Conservation (phyloP, 1,140 invertebrate genomes). For the Hetaerina americana region DNA sequence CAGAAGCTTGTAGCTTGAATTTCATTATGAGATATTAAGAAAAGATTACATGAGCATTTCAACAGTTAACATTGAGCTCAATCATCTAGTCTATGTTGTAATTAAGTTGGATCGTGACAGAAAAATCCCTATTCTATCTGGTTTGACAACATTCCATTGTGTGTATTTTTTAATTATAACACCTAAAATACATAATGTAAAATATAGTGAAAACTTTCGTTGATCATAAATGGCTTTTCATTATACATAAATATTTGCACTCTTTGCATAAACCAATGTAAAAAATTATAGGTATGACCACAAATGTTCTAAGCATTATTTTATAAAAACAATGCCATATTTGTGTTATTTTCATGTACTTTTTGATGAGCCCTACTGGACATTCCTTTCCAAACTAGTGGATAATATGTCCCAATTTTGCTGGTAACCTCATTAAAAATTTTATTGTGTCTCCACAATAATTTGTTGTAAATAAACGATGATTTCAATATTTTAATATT, state of each 20-base stretch:
- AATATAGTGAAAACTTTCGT: no score
- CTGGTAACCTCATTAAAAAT: neutral
- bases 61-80: neutral
- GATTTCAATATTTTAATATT: neutral
- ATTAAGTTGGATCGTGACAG: neutral
- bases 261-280: no score
- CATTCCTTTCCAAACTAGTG: neutral
- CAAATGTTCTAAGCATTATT: neutral
- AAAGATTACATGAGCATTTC: neutral
- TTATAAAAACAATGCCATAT: neutral
- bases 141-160: neutral
- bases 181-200: no score
- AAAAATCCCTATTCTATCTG: neutral
- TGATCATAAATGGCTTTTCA: no score
- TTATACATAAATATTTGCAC: no score
- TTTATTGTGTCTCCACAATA: neutral
- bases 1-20: no score
- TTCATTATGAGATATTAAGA: neutral
- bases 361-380: no score
- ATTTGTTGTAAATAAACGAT: neutral
- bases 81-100: neutral
- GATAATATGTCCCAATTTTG: neutral
- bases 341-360: neutral
- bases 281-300: no score
- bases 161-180: neutral